These are phyloP conservation scores for Shinisaurus crocodilurus DNA, from an alignment of 2,113 vertebrate genomes.

Conservation along the genomic window DNA sequence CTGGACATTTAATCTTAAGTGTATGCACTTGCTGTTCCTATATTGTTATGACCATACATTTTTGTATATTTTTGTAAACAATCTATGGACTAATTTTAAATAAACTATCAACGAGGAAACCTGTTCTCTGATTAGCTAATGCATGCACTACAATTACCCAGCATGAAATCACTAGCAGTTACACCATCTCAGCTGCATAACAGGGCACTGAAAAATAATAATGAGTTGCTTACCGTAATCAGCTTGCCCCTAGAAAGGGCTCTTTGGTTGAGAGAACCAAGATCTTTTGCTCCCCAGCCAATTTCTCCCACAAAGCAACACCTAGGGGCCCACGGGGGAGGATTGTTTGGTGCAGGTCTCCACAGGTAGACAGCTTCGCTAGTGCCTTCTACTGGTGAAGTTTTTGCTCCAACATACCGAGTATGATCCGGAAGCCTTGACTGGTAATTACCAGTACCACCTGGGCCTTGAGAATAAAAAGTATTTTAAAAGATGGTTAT, in stretches of 20 bases:
- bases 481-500: background rate
- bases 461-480: constrained; percentile 75
- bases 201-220: background rate
- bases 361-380: constrained; percentile 76
- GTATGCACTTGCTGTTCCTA: too few species aligned
- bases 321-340: constrained; percentile 43
- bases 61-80: too few species aligned
- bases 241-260: constrained; percentile 71
- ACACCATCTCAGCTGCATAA: background rate
- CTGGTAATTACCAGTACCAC: constrained; percentile 76
- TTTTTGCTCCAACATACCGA: constrained; percentile 65
- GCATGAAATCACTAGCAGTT: background rate
- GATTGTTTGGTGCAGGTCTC: constrained; percentile 43
- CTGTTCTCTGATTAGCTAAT: background rate
- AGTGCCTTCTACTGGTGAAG: constrained; percentile 66
- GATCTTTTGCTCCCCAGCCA: constrained; percentile 78
- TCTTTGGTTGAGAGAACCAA: constrained; percentile 69
- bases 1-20: too few species aligned
- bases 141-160: background rate
- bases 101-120: background rate
- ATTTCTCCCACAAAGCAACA: constrained; percentile 67
- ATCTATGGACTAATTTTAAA: too few species aligned
- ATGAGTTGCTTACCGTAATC: constrained; percentile 73
- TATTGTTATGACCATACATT: too few species aligned
- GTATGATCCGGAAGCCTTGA: constrained; percentile 67